phyloP scores from a whole-genome alignment of 2,888 invertebrate genomes.

The Chirona hameri region DNA sequence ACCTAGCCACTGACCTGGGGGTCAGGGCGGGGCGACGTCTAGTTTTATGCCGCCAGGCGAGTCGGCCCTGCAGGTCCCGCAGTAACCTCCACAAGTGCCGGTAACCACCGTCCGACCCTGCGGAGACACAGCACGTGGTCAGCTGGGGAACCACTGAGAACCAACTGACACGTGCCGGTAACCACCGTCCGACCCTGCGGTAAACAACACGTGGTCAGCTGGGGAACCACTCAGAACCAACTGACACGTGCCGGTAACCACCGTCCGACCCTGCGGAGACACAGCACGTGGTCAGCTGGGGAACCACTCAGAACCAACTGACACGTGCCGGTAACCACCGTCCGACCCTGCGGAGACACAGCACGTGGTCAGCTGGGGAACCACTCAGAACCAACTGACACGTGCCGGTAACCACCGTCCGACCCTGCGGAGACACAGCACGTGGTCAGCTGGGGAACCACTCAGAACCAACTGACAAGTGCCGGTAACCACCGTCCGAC shows the following conservation, averaged over 20 bases:
- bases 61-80: conserved; percentile 58
- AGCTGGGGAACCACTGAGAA: no score
- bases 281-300: background rate
- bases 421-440: conserved; percentile 50
- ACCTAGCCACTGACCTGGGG: background rate
- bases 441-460: background rate
- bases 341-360: conserved; percentile 52
- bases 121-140: conserved; percentile 38
- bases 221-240: no score
- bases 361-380: background rate
- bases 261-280: conserved; percentile 54
- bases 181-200: conserved; percentile 56
- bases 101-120: conserved; percentile 56
- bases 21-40: conserved; percentile 42
- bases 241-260: conserved; percentile 61
- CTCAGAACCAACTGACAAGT: no score
- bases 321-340: conserved; percentile 60
- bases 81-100: conserved; percentile 69
- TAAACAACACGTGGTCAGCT: background rate
- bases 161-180: conserved; percentile 62
- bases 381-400: no score
- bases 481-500: conserved; percentile 56
- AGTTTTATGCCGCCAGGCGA: conserved; percentile 42
- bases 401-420: conserved; percentile 57
- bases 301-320: no score